phyloP scores from a whole-genome alignment of 2,797 vertebrate genomes.

The Centroberyx gerrardi region DNA sequence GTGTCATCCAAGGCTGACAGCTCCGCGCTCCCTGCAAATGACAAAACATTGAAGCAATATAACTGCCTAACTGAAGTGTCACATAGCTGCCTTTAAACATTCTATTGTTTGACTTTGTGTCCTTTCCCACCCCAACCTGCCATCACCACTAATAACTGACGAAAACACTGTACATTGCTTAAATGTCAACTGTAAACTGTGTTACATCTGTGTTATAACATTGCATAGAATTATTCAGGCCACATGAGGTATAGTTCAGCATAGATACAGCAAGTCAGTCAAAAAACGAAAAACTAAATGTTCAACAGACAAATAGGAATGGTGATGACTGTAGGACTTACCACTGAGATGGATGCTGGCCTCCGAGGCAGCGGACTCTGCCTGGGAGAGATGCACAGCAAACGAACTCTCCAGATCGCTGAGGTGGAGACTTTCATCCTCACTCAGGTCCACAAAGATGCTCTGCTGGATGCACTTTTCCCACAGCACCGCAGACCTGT shows the following conservation, averaged over 20 bases:
- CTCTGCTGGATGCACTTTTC: slow-evolving; percentile 83
- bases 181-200: not conserved
- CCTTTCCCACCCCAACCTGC: too few species aligned
- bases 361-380: slow-evolving; percentile 73
- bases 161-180: too few species aligned
- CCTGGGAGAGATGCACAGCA: slow-evolving; percentile 73
- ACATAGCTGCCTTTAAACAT: not conserved
- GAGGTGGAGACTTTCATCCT: slow-evolving; percentile 85
- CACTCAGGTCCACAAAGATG: slow-evolving; percentile 84
- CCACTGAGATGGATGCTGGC: slow-evolving; percentile 78
- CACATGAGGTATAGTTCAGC: not conserved
- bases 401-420: slow-evolving; percentile 84
- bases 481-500: slow-evolving; percentile 76
- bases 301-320: not conserved
- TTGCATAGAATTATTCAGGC: not conserved
- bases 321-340: slow-evolving; percentile 45
- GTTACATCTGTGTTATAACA: not conserved
- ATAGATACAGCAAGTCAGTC: not conserved
- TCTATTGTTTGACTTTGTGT: not conserved
- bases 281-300: not conserved
- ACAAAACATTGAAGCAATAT: slow-evolving; percentile 29
- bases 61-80: slow-evolving; percentile 8
- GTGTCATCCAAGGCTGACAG: slow-evolving; percentile 71
- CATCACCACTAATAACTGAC: too few species aligned
- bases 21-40: slow-evolving; percentile 68